phyloP scores from a whole-genome alignment of 1,140 invertebrate genomes.

The Diorhabda sublineata region DNA sequence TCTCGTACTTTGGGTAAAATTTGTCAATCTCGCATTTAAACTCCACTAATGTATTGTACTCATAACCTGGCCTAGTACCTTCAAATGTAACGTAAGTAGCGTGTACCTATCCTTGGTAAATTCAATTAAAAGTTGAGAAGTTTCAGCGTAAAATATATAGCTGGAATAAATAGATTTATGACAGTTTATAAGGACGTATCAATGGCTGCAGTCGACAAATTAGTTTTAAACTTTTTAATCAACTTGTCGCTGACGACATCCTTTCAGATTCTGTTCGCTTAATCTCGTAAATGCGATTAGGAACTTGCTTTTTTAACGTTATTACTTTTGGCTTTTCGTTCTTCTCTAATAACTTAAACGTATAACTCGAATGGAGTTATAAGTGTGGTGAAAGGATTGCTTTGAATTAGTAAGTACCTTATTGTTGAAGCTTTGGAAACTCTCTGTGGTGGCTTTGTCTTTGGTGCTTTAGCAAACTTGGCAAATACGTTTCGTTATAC shows the following conservation, averaged over 20 bases:
- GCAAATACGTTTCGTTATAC: neutral
- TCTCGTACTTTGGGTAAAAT: too few species aligned
- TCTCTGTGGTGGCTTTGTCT: neutral
- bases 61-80: constrained; percentile 5
- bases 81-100: constrained; percentile 13
- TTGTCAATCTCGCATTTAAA: too few species aligned
- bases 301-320: constrained; percentile 26
- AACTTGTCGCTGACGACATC: constrained; percentile 28
- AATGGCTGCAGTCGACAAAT: constrained; percentile 33
- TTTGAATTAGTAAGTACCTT: constrained; percentile 2
- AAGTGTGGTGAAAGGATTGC: neutral
- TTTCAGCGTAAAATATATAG: constrained; percentile 19
- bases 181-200: constrained; percentile 37
- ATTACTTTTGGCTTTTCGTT: constrained; percentile 12
- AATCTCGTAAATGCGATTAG: constrained; percentile 33
- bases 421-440: neutral
- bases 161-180: constrained; percentile 36
- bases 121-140: constrained; percentile 36
- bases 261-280: constrained; percentile 28
- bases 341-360: constrained; percentile 2
- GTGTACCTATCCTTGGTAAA: constrained; percentile 18
- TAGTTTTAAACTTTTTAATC: constrained; percentile 39
- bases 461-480: neutral
- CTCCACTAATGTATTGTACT: neutral
- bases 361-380: constrained; percentile 1